Evolutionary conservation across 2,113 vertebrate species (phyloP).

Genomic region (Rana temporaria): DNA sequence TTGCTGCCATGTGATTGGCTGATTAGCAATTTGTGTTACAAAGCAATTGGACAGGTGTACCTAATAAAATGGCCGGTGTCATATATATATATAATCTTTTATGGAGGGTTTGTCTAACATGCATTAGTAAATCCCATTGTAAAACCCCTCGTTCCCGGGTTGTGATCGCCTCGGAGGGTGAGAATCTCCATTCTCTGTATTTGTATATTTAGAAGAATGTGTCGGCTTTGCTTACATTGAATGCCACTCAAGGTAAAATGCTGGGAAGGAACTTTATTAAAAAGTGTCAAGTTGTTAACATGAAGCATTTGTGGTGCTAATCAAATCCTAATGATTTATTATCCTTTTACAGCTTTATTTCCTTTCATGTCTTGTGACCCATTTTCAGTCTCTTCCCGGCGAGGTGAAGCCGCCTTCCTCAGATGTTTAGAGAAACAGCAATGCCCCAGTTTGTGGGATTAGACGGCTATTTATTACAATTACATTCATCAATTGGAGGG

Average conservation of each 20-base stretch:
- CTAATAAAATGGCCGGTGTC: no score
- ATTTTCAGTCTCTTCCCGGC: not conserved
- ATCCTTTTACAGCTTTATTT: not conserved
- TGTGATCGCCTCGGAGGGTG: no score
- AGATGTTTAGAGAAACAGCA: constrained; percentile 10
- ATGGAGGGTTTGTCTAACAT: no score
- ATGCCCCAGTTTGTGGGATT: constrained; percentile 24
- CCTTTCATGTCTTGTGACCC: constrained; percentile 17
- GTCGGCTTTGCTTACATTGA: no score
- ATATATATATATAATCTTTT: no score
- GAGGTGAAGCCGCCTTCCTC: not conserved
- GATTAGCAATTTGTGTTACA: no score
- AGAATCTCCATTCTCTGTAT: no score
- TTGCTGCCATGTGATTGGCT: no score
- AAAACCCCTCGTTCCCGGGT: no score
- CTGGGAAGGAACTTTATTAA: not conserved
- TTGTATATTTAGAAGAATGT: no score
- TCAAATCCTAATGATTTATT: constrained; percentile 21
- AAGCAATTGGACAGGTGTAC: no score
- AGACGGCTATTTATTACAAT: not conserved
- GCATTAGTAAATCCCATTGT: no score
- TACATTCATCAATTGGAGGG: not conserved
- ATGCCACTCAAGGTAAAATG: not conserved
- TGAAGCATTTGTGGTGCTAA: constrained; percentile 5
- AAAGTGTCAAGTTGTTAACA: not conserved